Evolutionary conservation across 35 echinoderm and acorn worm genomes (phyloP).

Genomic region (Acanthaster planci): DNA sequence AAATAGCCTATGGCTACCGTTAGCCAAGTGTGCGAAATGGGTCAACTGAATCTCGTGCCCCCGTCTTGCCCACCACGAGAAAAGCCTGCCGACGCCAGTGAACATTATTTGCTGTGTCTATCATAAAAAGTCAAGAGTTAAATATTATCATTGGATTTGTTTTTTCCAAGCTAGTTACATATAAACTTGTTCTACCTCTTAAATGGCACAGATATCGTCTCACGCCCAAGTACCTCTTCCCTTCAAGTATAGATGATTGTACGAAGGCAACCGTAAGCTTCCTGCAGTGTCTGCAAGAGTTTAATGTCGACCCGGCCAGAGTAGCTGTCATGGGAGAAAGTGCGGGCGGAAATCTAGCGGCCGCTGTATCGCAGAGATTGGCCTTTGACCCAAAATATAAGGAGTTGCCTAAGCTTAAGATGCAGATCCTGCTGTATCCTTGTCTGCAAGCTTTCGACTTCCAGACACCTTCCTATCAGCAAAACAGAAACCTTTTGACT

Average conservation of each 20-base stretch:
- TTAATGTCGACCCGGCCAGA: slow-evolving; percentile 20
- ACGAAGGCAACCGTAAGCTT: slow-evolving; percentile 21
- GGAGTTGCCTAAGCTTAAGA: slow-evolving; percentile 27
- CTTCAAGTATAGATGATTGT: slow-evolving; percentile 39
- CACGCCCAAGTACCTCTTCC: slow-evolving; percentile 38
- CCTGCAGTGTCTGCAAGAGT: background rate
- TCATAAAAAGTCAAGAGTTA: background rate
- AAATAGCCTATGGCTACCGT: too few relatives aligned
- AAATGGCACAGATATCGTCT: slow-evolving; percentile 33
- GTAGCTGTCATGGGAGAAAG: slow-evolving; percentile 53
- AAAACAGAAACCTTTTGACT: slow-evolving; percentile 17
- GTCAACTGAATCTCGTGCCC: background rate
- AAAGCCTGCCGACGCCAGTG: background rate
- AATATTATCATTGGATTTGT: background rate
- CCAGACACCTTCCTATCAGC: slow-evolving; percentile 34
- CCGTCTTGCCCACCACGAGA: background rate
- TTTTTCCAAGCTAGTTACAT: background rate
- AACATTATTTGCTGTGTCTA: background rate
- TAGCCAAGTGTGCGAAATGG: background rate
- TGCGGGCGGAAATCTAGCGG: slow-evolving; percentile 60
- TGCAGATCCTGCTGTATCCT: slow-evolving; percentile 52
- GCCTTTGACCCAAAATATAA: slow-evolving; percentile 29
- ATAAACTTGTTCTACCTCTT: background rate
- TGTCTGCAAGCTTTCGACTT: slow-evolving; percentile 63
- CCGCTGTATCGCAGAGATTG: slow-evolving; percentile 37